A percentile compares a stretch with the other conserved stretches of the same genome.
Evolutionary conservation across 2,888 invertebrate species (phyloP).

Genomic region (Sylvicola fuscatus): DNA sequence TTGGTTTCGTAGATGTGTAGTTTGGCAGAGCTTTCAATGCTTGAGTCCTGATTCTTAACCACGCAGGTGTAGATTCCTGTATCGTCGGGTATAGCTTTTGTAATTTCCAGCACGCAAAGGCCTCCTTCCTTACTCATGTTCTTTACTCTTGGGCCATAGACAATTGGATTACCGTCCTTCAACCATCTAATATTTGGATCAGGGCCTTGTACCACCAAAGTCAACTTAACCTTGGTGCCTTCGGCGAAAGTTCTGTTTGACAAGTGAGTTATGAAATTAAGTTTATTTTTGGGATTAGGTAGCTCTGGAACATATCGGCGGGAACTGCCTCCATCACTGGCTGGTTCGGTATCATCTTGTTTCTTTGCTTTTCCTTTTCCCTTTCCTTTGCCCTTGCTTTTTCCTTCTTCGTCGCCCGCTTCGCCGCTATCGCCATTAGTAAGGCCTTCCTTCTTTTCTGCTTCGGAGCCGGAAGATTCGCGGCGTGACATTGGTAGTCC

Average conservation of each 20-base stretch:
- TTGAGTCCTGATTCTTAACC: slow-evolving; percentile 53
- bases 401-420: slow-evolving; percentile 10
- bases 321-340: slow-evolving; percentile 9
- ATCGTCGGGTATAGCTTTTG: slow-evolving; percentile 42
- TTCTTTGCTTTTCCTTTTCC: slow-evolving; percentile 18
- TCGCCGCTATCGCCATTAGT: slow-evolving; percentile 13
- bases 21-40: slow-evolving; percentile 43
- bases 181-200: slow-evolving; percentile 56
- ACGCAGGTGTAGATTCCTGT: slow-evolving; percentile 62
- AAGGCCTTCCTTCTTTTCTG: slow-evolving; percentile 4
- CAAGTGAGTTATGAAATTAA: slow-evolving; percentile 21
- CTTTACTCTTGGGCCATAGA: slow-evolving; percentile 18
- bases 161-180: slow-evolving; percentile 36
- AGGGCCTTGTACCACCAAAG: slow-evolving; percentile 54
- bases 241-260: slow-evolving; percentile 27
- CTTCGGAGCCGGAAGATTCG: slow-evolving; percentile 2
- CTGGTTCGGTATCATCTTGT: slow-evolving; percentile 34
- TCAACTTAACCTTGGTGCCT: slow-evolving; percentile 55
- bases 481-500: slow-evolving; percentile 15
- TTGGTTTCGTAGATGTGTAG: slow-evolving; percentile 42
- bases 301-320: slow-evolving; percentile 16
- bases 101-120: slow-evolving; percentile 51
- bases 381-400: slow-evolving; percentile 13
- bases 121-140: slow-evolving; percentile 38
- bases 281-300: slow-evolving; percentile 25